Conservation (phyloP, 1,140 invertebrate genomes). For the Heliconius melpomene region DNA sequence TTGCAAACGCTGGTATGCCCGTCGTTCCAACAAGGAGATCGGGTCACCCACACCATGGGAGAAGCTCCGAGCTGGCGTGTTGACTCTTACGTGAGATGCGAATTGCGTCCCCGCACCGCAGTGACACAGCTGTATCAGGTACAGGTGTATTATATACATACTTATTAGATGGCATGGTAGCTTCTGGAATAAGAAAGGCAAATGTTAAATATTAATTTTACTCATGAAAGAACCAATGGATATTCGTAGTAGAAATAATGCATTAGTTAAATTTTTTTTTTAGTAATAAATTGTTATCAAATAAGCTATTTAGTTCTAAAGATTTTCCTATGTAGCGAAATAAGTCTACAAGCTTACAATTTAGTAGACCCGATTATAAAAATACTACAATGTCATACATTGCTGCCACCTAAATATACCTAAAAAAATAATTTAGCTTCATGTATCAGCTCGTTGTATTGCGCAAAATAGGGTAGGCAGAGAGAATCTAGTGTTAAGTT, state of each 20-base stretch:
- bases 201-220: too few species aligned
- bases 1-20: slow-evolving; percentile 39
- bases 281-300: neutral
- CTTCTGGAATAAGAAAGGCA: slow-evolving; percentile 31
- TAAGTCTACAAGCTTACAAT: too few species aligned
- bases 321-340: too few species aligned
- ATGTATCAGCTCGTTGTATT: too few species aligned
- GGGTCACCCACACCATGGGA: slow-evolving; percentile 76
- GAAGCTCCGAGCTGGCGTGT: slow-evolving; percentile 71
- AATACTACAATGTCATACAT: too few species aligned
- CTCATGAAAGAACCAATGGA: too few species aligned
- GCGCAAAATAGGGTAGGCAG: too few species aligned
- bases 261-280: too few species aligned
- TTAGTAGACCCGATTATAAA: too few species aligned
- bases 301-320: neutral
- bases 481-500: neutral
- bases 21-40: slow-evolving; percentile 45
- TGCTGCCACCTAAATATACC: too few species aligned
- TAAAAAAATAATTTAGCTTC: too few species aligned
- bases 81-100: slow-evolving; percentile 73
- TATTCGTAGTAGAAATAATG: neutral
- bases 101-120: slow-evolving; percentile 57
- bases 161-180: slow-evolving; percentile 19
- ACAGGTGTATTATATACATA: slow-evolving; percentile 9
- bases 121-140: slow-evolving; percentile 16